phyloP scores from a whole-genome alignment of 2,113 vertebrate species.

The Agelaius tricolor region DNA sequence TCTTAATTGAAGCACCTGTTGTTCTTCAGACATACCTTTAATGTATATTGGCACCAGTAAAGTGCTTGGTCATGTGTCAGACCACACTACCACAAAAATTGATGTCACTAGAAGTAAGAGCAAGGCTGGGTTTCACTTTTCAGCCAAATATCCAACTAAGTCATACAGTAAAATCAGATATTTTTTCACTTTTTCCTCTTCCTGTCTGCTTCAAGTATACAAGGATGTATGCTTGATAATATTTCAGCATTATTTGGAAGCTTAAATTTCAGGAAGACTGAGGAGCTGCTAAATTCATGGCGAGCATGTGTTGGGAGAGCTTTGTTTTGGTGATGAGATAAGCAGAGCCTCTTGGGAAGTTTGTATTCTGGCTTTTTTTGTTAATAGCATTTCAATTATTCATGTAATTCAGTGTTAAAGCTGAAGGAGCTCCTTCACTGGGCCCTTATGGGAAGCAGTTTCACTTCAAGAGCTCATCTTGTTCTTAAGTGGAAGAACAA shows the following conservation, averaged over 20 bases:
- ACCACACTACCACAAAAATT: background rate
- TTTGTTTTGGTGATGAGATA: background rate
- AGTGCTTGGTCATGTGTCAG: background rate
- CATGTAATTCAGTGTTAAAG: slow-evolving; percentile 33
- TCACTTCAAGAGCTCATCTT: slow-evolving; percentile 57
- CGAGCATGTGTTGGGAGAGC: background rate
- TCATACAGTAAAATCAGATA: background rate
- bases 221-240: background rate
- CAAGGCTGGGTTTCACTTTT: background rate
- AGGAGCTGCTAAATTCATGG: background rate
- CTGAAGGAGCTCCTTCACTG: slow-evolving; percentile 54
- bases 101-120: background rate
- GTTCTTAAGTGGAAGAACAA: slow-evolving; percentile 49
- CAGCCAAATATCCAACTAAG: background rate
- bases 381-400: slow-evolving; percentile 51
- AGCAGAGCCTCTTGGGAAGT: background rate
- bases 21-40: background rate
- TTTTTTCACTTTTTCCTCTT: background rate
- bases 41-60: accelerated
- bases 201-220: background rate
- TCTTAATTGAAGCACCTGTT: background rate
- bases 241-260: background rate
- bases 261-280: background rate
- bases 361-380: background rate
- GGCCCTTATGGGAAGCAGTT: slow-evolving; percentile 23